These are phyloP conservation scores for Peromyscus attwateri DNA, from an alignment of 2,797 vertebrate species.

Conservation along the genomic window DNA sequence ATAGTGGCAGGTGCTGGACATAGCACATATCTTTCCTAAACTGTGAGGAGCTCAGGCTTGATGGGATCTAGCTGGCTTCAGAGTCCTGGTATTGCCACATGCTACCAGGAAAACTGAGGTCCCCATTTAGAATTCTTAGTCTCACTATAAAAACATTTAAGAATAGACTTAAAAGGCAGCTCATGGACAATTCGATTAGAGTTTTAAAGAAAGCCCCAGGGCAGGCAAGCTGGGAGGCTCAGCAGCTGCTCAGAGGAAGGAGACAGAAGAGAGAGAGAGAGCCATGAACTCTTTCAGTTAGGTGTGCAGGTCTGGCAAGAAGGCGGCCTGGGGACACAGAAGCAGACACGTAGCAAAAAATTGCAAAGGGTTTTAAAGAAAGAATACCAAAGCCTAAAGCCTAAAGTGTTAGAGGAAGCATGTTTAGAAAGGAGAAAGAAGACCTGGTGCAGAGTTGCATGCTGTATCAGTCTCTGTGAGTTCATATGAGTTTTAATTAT, in stretches of 20 bases:
- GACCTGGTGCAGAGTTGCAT: not conserved
- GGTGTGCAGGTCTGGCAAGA: not conserved
- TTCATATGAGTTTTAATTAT: not conserved
- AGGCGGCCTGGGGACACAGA: not conserved
- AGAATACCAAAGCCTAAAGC: not conserved
- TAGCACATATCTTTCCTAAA: not conserved
- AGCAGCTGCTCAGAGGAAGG: not conserved
- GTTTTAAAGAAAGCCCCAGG: not conserved
- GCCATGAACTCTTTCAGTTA: not conserved
- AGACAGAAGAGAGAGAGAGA: not conserved
- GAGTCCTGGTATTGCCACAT: not conserved
- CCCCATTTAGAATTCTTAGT: not conserved
- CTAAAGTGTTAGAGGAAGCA: not conserved
- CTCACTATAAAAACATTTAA: not conserved
- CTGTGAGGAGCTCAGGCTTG: not conserved
- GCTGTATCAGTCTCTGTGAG: not conserved
- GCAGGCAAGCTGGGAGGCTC: not conserved
- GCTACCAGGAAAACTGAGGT: not conserved
- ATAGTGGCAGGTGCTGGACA: not conserved
- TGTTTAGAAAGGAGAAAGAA: not conserved
- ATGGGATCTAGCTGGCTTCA: not conserved
- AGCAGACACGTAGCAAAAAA: not conserved
- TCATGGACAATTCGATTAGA: not conserved
- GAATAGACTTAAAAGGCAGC: not conserved
- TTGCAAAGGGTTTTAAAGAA: not conserved